A percentile compares a stretch with the other conserved stretches of the same genome.
Evolutionary conservation across 2,113 vertebrate species (phyloP).

Genomic region (Cyprinus carpio): DNA sequence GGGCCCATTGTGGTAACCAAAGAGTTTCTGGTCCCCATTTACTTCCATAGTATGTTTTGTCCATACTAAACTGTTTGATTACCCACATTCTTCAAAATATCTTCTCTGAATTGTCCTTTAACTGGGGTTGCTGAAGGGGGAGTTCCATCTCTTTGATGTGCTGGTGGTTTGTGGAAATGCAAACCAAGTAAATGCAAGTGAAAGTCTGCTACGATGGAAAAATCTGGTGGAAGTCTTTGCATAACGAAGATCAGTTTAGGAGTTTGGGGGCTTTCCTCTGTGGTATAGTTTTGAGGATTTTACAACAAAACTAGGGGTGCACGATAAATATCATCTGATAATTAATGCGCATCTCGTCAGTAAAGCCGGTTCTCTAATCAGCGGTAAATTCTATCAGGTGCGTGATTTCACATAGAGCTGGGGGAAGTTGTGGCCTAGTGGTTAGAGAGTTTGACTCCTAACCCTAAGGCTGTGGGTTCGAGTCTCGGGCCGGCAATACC

Average conservation of each 20-base stretch:
- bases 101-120: too few relatives aligned
- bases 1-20: neutral
- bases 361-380: too few relatives aligned
- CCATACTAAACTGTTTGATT: too few relatives aligned
- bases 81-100: neutral
- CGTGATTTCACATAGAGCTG: too few relatives aligned
- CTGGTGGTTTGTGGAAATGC: neutral
- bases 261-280: constrained; percentile 18
- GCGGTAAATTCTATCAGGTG: too few relatives aligned
- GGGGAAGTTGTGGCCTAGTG: too few relatives aligned
- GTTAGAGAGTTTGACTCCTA: too few relatives aligned
- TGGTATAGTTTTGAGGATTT: neutral
- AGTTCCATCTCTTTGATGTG: constrained; percentile 23
- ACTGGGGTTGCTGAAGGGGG: neutral
- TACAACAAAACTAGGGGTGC: neutral
- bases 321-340: too few relatives aligned
- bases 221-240: neutral
- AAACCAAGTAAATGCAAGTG: neutral
- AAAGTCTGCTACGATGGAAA: neutral
- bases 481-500: too few relatives aligned
- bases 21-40: neutral
- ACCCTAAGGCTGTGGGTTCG: too few relatives aligned
- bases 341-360: too few relatives aligned
- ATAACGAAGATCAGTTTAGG: neutral
- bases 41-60: neutral